A percentile compares a stretch with the other conserved stretches of the same genome.
Conservation (phyloP, 2,888 invertebrate genomes). For the Caradrina clavipalpis region DNA sequence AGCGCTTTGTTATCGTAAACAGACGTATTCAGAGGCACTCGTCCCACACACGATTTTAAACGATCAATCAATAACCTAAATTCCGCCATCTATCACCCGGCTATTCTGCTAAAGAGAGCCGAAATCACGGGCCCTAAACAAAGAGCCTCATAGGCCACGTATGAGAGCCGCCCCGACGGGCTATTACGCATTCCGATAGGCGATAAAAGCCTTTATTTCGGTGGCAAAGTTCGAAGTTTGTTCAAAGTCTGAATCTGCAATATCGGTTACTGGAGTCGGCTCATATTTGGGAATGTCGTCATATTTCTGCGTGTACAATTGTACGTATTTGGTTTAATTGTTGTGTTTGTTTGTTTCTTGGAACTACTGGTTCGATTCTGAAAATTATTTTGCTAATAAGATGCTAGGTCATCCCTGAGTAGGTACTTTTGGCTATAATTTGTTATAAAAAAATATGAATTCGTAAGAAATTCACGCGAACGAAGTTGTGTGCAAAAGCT, state of each 20-base stretch:
- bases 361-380: no score
- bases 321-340: constrained; percentile 5
- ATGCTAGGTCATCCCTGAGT: no score
- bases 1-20: not conserved
- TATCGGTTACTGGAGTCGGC: constrained; percentile 35
- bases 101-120: constrained; percentile 31
- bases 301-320: constrained; percentile 15
- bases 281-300: constrained; percentile 31
- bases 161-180: constrained; percentile 44
- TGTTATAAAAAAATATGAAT: no score
- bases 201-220: constrained; percentile 62
- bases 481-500: no score
- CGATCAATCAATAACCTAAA: constrained; percentile 61
- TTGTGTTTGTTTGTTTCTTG: not conserved
- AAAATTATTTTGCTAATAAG: no score
- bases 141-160: constrained; percentile 43
- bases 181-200: constrained; percentile 60
- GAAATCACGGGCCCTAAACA: constrained; percentile 58
- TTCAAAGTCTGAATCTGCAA: constrained; percentile 51
- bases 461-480: no score
- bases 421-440: no score
- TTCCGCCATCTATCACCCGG: constrained; percentile 56
- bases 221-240: constrained; percentile 49
- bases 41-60: constrained; percentile 22
- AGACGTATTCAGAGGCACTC: constrained; percentile 21